These are phyloP conservation scores for Drosophila paucipuncta DNA, from an alignment of 2,888 invertebrate species.

Conservation along the genomic window DNA sequence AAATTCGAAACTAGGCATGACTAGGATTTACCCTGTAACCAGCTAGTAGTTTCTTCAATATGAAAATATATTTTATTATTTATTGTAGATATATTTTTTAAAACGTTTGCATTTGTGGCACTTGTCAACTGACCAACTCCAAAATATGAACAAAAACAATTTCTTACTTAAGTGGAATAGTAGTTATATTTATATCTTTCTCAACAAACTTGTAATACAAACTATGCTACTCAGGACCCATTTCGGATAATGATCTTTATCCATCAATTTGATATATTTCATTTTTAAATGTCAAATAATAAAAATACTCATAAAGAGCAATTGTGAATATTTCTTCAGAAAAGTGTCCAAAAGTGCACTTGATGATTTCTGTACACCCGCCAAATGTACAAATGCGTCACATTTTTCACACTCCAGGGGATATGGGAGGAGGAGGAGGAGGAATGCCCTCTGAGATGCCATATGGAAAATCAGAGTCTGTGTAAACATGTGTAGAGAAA, in stretches of 20 bases:
- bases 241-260: background rate
- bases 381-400: conserved; percentile 8
- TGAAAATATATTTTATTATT: no score
- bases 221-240: background rate
- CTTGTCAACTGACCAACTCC: background rate
- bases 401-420: conserved; percentile 14
- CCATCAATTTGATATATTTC: background rate
- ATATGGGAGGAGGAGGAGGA: conserved; percentile 4
- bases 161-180: no score
- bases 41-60: background rate
- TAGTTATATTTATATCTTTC: background rate
- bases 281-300: background rate
- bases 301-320: conserved; percentile 14
- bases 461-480: conserved; percentile 60
- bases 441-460: conserved; percentile 35
- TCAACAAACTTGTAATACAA: background rate
- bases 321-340: conserved; percentile 28
- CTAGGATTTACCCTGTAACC: background rate
- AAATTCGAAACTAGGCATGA: background rate
- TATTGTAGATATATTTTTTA: no score
- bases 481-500: conserved; percentile 59
- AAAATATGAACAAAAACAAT: no score
- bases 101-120: background rate
- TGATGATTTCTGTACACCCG: conserved; percentile 21
- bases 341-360: conserved; percentile 47